Percentiles rank a stretch among this genome's conserved stretches.
Evolutionary conservation across 53 echinoderm and acorn worm species (phyloP).

Genomic region (Zoroaster sp.): DNA sequence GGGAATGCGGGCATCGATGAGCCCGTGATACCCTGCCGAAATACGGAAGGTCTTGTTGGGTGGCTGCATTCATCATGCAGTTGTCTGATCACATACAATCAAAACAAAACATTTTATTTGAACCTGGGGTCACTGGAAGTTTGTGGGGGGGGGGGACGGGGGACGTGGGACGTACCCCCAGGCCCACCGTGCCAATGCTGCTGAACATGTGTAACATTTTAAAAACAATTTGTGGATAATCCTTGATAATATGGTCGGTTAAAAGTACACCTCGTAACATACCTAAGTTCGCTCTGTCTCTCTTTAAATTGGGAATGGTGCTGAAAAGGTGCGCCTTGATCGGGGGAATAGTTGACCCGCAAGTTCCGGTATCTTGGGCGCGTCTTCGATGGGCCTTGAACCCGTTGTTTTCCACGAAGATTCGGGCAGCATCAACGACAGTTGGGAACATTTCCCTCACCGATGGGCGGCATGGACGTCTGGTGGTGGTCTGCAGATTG

Average conservation of each 20-base stretch:
- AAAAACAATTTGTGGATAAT: too few species aligned
- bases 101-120: too few species aligned
- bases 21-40: background rate
- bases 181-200: background rate
- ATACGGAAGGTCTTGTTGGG: too few species aligned
- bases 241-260: background rate
- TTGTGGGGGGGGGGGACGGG: too few species aligned
- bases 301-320: background rate
- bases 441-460: too few species aligned
- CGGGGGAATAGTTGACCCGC: slow-evolving; percentile 9
- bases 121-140: too few species aligned
- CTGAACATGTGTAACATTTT: background rate
- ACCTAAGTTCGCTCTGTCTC: background rate
- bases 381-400: slow-evolving; percentile 45
- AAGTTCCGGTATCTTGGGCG: background rate
- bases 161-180: too few species aligned
- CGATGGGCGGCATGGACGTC: too few species aligned
- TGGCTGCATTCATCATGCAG: too few species aligned
- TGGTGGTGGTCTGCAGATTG: too few species aligned
- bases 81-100: background rate
- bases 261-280: background rate
- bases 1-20: too few species aligned
- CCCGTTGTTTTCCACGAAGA: slow-evolving; percentile 39
- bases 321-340: slow-evolving; percentile 20
- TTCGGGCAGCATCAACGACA: background rate